These are phyloP conservation scores for Pelodiscus sinensis DNA, from an alignment of 2,113 vertebrate species.

Conservation along the genomic window DNA sequence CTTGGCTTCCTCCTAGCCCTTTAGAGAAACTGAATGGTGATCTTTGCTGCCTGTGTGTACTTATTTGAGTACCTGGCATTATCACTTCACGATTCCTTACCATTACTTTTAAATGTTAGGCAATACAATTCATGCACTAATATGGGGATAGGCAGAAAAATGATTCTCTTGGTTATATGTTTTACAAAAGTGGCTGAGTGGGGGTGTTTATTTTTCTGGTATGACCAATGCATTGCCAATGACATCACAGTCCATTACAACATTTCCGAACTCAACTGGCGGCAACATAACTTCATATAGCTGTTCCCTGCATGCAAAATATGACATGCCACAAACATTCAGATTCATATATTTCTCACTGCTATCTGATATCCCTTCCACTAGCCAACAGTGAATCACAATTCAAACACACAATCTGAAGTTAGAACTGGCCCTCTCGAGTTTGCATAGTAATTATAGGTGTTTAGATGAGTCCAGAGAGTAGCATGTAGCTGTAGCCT, in stretches of 20 bases:
- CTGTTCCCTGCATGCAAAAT: neutral
- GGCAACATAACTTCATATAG: neutral
- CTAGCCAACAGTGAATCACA: neutral
- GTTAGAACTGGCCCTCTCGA: neutral
- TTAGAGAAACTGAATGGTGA: neutral
- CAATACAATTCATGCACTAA: conserved; percentile 1
- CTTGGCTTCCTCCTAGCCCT: neutral
- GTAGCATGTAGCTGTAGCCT: neutral
- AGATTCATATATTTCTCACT: conserved; percentile 26
- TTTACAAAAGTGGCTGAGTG: conserved; percentile 14
- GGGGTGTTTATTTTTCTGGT: conserved; percentile 2
- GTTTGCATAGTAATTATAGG: neutral
- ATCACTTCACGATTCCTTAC: conserved; percentile 5
- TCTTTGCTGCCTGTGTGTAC: neutral
- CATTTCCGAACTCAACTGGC: neutral
- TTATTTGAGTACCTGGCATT: conserved; percentile 22
- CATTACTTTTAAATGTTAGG: conserved; percentile 38
- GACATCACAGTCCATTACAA: neutral
- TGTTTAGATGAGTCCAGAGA: neutral
- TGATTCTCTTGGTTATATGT: neutral
- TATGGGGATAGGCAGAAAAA: neutral
- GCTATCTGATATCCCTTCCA: conserved; percentile 11
- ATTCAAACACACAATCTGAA: conserved; percentile 1
- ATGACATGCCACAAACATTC: neutral
- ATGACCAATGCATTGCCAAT: neutral